Evolutionary conservation across 1,140 invertebrate species (phyloP).

Genomic region (Caenorhabditis brenneri): DNA sequence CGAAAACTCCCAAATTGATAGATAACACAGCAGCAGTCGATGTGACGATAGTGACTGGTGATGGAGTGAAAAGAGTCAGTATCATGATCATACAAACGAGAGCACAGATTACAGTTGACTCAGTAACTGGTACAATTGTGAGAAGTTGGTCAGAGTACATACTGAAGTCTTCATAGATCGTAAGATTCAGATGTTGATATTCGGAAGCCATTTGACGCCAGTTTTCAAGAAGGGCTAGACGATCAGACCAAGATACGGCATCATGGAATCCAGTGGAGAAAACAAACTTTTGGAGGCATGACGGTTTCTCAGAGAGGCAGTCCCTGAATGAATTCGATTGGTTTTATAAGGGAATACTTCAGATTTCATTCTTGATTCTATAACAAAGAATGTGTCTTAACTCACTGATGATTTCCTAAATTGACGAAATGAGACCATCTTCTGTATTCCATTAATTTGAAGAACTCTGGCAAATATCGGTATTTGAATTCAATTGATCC

Average conservation of each 20-base stretch:
- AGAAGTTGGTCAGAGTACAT: conserved; percentile 72
- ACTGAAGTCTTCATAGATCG: conserved; percentile 69
- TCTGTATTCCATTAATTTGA: conserved; percentile 64
- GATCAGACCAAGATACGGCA: conserved; percentile 67
- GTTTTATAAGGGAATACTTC: no score
- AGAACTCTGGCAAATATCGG: conserved; percentile 69
- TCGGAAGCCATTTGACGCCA: conserved; percentile 66
- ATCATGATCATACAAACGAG: conserved; percentile 72
- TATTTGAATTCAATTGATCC: conserved; percentile 70
- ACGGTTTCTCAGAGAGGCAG: conserved; percentile 63
- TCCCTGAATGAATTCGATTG: conserved; percentile 66
- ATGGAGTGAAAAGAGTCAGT: conserved; percentile 72
- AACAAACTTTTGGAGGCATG: conserved; percentile 70
- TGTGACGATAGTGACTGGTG: conserved; percentile 71
- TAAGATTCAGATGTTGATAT: conserved; percentile 67
- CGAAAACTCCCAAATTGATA: conserved; percentile 72
- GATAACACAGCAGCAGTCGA: conserved; percentile 71
- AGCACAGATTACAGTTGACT: conserved; percentile 72
- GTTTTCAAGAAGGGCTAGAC: conserved; percentile 64
- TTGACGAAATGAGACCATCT: conserved; percentile 70
- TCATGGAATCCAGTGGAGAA: conserved; percentile 71
- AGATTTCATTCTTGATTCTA: no score
- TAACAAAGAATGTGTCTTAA: no score
- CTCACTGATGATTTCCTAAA: conserved; percentile 63
- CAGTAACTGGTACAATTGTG: conserved; percentile 71